Conservation (phyloP, 2,888 invertebrate species). For the Dolichomitus sp. region DNA sequence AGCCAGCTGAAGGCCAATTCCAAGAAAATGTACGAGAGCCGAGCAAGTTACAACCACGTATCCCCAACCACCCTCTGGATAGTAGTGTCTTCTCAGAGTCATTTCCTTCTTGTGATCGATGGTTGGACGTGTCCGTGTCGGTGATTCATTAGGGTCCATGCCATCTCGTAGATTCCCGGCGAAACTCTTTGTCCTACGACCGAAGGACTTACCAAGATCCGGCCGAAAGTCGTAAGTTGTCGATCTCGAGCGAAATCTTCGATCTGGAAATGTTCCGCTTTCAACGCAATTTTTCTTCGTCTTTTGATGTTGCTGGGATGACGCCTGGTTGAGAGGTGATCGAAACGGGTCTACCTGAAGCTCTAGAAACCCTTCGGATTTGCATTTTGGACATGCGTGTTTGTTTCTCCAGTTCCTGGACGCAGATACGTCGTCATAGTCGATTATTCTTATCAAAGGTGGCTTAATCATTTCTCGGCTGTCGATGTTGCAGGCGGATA, state of each 20-base stretch:
- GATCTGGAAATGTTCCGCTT: constrained; percentile 69
- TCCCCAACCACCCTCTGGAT: constrained; percentile 96
- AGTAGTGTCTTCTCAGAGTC: constrained; percentile 91
- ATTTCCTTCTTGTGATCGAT: constrained; percentile 77
- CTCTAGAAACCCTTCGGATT: constrained; percentile 74
- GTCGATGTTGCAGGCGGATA: constrained; percentile 47
- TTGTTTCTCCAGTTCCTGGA: constrained; percentile 50
- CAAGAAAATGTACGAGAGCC: constrained; percentile 91
- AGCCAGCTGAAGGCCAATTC: constrained; percentile 92
- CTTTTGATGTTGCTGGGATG: constrained; percentile 21
- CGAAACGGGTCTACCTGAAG: constrained; percentile 76
- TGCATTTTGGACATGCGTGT: constrained; percentile 79
- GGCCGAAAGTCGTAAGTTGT: constrained; percentile 69
- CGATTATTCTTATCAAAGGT: constrained; percentile 72
- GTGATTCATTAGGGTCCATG: constrained; percentile 52
- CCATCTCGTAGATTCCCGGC: constrained; percentile 66
- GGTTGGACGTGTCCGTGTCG: constrained; percentile 52
- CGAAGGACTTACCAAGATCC: constrained; percentile 61
- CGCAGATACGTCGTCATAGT: constrained; percentile 71
- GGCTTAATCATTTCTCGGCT: constrained; percentile 33
- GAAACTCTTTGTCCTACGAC: constrained; percentile 73
- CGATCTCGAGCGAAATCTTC: constrained; percentile 72
- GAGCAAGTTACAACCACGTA: constrained; percentile 93
- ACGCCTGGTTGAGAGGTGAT: constrained; percentile 51
- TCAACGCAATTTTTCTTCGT: constrained; percentile 69